Conservation (phyloP, 2,888 invertebrate genomes). For the Tortrix viridana region DNA sequence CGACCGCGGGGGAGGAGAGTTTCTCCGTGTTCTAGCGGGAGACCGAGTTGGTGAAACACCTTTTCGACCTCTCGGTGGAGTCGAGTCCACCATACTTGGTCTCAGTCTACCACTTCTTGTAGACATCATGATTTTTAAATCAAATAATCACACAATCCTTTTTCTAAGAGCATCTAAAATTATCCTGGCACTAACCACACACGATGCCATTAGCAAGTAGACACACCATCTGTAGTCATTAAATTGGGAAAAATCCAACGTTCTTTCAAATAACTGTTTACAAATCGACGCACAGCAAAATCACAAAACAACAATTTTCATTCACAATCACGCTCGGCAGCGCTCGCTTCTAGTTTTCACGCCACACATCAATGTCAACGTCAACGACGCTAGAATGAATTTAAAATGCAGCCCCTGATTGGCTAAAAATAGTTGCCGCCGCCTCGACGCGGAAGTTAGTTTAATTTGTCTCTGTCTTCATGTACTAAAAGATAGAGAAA, state of each 20-base stretch:
- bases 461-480: slow-evolving; percentile 39
- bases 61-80: slow-evolving; percentile 69
- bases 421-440: slow-evolving; percentile 62
- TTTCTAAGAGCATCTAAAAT: slow-evolving; percentile 59
- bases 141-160: slow-evolving; percentile 40
- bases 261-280: slow-evolving; percentile 38
- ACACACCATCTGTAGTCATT: slow-evolving; percentile 36
- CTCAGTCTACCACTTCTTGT: slow-evolving; percentile 73
- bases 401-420: slow-evolving; percentile 69
- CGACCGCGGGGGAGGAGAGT: slow-evolving; percentile 65
- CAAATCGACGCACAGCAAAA: slow-evolving; percentile 46
- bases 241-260: slow-evolving; percentile 30
- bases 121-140: slow-evolving; percentile 61
- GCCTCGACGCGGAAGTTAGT: slow-evolving; percentile 43
- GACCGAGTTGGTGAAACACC: slow-evolving; percentile 73
- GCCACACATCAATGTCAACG: slow-evolving; percentile 63
- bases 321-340: slow-evolving; percentile 57
- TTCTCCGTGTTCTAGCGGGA: slow-evolving; percentile 73
- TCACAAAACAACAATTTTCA: slow-evolving; percentile 45
- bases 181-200: slow-evolving; percentile 67
- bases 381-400: slow-evolving; percentile 73
- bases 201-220: slow-evolving; percentile 53
- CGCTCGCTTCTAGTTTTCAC: slow-evolving; percentile 52
- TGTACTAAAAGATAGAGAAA: slow-evolving; percentile 39
- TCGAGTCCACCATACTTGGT: slow-evolving; percentile 61